phyloP scores from a whole-genome alignment of 2,113 vertebrate genomes.

The Onychostoma macrolepis region DNA sequence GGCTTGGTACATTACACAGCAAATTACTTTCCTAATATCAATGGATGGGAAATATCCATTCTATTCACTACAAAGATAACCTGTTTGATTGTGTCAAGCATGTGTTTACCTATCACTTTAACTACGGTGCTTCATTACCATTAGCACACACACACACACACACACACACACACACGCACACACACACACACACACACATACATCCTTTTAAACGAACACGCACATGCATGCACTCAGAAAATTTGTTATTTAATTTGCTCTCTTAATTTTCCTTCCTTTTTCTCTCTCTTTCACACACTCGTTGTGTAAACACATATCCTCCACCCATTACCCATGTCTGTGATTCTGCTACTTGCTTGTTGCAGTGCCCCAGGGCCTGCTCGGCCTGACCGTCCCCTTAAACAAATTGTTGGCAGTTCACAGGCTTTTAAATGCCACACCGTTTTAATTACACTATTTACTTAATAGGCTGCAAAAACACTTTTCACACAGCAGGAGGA shows the following conservation, averaged over 20 bases:
- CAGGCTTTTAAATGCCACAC: constrained; percentile 70
- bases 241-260: constrained; percentile 14
- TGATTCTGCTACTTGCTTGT: constrained; percentile 61
- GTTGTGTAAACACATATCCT: constrained; percentile 4
- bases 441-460: constrained; percentile 79
- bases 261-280: neutral
- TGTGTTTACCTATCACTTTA: constrained; percentile 32
- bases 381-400: constrained; percentile 70
- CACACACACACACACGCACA: constrained; percentile 43
- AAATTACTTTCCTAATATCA: constrained; percentile 17
- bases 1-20: constrained; percentile 44
- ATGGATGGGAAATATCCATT: constrained; percentile 41
- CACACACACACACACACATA: constrained; percentile 6
- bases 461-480: constrained; percentile 76
- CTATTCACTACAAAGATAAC: constrained; percentile 57
- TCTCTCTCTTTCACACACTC: too few relatives aligned
- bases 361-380: constrained; percentile 66
- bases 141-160: neutral
- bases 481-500: constrained; percentile 71
- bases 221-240: constrained; percentile 32
- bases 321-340: constrained; percentile 46
- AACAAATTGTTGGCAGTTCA: constrained; percentile 80
- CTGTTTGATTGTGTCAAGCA: constrained; percentile 19
- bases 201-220: constrained; percentile 50
- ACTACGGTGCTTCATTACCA: constrained; percentile 33